Percentiles rank a stretch among this genome's conserved stretches.
phyloP scores from a whole-genome alignment of 35 echinoderm and acorn worm genomes.

The Anneissia japonica region DNA sequence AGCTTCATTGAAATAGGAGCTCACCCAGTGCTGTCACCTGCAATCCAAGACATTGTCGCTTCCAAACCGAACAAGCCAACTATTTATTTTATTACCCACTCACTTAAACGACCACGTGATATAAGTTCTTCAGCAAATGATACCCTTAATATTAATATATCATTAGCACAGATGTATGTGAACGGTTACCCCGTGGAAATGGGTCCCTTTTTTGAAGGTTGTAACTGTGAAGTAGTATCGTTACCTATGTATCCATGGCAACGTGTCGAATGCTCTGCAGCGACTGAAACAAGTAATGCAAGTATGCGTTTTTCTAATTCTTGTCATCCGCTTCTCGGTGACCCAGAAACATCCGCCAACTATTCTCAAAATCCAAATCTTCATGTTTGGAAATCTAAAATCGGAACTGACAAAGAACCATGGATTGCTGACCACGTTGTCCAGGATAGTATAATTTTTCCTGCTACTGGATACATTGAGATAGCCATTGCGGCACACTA shows the following conservation, averaged over 20 bases:
- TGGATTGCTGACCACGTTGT: slow-evolving; percentile 48
- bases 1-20: slow-evolving; percentile 46
- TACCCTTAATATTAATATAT: not conserved
- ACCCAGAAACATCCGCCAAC: not conserved
- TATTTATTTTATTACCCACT: not conserved
- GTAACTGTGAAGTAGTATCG: not conserved
- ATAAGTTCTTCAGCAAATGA: slow-evolving; percentile 1
- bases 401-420: slow-evolving; percentile 6
- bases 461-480: slow-evolving; percentile 40
- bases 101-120: slow-evolving; percentile 7
- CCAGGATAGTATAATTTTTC: slow-evolving; percentile 19
- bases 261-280: not conserved
- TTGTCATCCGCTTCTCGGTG: slow-evolving; percentile 25
- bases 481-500: slow-evolving; percentile 19
- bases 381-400: slow-evolving; percentile 18
- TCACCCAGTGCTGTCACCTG: slow-evolving; percentile 23
- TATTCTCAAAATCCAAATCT: not conserved
- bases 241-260: slow-evolving; percentile 43
- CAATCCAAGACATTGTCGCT: slow-evolving; percentile 17
- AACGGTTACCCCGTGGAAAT: slow-evolving; percentile 1
- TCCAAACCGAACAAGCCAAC: not conserved
- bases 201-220: not conserved
- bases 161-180: not conserved
- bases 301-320: not conserved
- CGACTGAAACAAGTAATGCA: not conserved